Conservation (phyloP, 2,888 invertebrate species). For the Didymodactylos carnosus region DNA sequence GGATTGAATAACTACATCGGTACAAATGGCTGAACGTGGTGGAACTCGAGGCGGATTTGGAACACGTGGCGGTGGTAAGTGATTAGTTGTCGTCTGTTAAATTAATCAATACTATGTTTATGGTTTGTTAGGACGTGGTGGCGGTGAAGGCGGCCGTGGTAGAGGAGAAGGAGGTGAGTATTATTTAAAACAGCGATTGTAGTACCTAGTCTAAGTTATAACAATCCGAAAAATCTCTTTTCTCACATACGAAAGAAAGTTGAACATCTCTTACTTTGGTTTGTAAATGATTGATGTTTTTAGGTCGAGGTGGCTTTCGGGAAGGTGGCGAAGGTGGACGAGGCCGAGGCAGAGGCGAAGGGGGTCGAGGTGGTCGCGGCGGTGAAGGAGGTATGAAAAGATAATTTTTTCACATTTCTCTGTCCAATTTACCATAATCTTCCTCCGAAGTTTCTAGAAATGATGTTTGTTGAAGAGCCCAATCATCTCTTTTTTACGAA, state of each 20-base stretch:
- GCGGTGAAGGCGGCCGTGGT: background rate
- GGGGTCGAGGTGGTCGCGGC: slow-evolving; percentile 49
- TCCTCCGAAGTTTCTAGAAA: too few relatives aligned
- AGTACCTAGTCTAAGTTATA: too few relatives aligned
- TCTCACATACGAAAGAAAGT: too few relatives aligned
- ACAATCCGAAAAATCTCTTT: too few relatives aligned
- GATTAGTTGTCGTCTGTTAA: background rate
- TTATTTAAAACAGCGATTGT: too few relatives aligned
- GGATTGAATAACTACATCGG: too few relatives aligned
- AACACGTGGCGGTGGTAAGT: background rate
- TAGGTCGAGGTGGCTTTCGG: slow-evolving; percentile 5
- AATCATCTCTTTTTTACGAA: too few relatives aligned
- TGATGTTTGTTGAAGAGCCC: too few relatives aligned
- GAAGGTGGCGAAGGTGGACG: slow-evolving; percentile 43
- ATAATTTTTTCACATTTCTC: background rate
- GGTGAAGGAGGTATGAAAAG: slow-evolving; percentile 38
- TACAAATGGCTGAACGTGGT: background rate
- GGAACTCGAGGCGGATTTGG: background rate
- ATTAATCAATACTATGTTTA: background rate
- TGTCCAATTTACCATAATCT: too few relatives aligned
- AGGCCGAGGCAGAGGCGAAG: slow-evolving; percentile 34
- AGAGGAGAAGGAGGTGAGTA: too few relatives aligned
- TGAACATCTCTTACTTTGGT: too few relatives aligned
- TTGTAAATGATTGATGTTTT: background rate
- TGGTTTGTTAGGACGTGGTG: background rate